These are phyloP conservation scores for Leguminivora glycinivorella DNA, from an alignment of 1,140 invertebrate genomes.

Conservation along the genomic window DNA sequence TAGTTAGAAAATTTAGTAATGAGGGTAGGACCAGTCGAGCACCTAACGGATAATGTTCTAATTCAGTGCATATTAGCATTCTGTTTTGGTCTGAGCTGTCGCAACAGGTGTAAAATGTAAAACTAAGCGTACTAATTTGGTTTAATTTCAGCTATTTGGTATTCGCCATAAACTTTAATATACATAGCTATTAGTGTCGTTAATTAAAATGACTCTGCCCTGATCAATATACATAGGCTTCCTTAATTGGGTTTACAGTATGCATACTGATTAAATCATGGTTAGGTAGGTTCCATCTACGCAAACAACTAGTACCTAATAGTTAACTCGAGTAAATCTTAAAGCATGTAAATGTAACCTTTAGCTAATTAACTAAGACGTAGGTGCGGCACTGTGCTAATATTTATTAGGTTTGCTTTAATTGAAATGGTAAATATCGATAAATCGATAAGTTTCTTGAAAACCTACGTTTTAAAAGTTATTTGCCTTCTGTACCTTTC, in stretches of 20 bases:
- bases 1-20: no score
- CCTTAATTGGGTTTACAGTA: background rate
- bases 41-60: no score
- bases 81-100: no score
- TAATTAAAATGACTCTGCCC: background rate
- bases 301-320: background rate
- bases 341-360: background rate
- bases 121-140: no score
- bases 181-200: background rate
- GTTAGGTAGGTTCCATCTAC: background rate
- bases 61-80: no score
- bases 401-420: conserved; percentile 18
- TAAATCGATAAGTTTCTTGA: background rate
- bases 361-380: background rate
- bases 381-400: background rate
- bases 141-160: background rate
- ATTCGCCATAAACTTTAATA: background rate
- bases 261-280: background rate
- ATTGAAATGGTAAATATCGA: background rate
- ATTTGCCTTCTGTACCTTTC: background rate
- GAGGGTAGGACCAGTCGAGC: no score
- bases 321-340: background rate
- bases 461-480: background rate
- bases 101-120: no score
- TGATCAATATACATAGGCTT: background rate